Conservation (phyloP, 1,140 invertebrate species). For the Pseudomyrmex gracilis region DNA sequence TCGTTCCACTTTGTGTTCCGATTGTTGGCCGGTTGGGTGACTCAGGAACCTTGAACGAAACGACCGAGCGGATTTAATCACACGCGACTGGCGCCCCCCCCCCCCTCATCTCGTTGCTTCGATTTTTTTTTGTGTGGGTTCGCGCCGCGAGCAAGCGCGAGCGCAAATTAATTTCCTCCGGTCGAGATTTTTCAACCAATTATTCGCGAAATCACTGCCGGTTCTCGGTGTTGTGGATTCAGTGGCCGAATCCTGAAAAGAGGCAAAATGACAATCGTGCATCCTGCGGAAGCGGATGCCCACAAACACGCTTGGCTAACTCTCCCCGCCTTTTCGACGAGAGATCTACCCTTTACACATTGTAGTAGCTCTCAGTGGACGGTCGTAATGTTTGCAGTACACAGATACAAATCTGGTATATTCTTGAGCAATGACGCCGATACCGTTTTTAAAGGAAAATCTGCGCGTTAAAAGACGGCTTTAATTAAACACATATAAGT, state of each 20-base stretch:
- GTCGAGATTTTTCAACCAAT: slow-evolving; percentile 12
- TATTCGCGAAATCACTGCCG: not conserved
- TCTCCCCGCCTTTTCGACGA: slow-evolving; percentile 60
- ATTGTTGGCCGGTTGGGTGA: slow-evolving; percentile 14
- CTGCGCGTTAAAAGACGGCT: not conserved
- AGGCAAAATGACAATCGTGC: slow-evolving; percentile 74
- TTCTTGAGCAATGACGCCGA: not conserved
- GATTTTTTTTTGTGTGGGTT: slow-evolving; percentile 43
- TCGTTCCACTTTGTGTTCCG: slow-evolving; percentile 4
- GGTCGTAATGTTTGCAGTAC: slow-evolving; percentile 32
- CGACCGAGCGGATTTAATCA: slow-evolving; percentile 21
- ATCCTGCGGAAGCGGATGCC: slow-evolving; percentile 85
- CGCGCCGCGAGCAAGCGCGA: not conserved
- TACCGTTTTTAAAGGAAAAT: not conserved
- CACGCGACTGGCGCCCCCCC: not conserved
- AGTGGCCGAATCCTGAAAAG: slow-evolving; percentile 46
- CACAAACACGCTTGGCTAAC: slow-evolving; percentile 82
- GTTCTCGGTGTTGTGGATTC: not conserved
- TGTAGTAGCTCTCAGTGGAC: slow-evolving; percentile 35
- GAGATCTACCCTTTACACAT: not conserved
- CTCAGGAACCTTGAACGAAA: slow-evolving; percentile 54
- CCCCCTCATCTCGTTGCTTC: slow-evolving; percentile 6
- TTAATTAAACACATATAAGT: not conserved
- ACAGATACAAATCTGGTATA: not conserved
- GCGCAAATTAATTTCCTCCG: slow-evolving; percentile 39